Conservation (phyloP, 2,797 vertebrate genomes). For the Uromys caudimaculatus region DNA sequence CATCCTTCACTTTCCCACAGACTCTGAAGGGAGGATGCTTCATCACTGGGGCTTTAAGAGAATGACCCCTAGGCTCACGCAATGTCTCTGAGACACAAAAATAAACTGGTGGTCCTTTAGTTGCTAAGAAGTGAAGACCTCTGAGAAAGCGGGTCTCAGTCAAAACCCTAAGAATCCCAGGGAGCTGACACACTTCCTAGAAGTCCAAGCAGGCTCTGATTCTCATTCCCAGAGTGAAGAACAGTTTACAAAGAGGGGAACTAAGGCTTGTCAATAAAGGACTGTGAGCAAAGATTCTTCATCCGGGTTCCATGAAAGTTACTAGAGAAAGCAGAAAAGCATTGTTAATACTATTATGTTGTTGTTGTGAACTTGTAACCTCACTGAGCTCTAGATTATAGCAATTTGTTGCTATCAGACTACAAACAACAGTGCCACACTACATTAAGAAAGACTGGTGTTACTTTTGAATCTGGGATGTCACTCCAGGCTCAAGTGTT, state of each 20-base stretch:
- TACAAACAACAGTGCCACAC: neutral
- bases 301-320: neutral
- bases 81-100: neutral
- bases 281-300: neutral
- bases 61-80: neutral
- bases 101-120: neutral
- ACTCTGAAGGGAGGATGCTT: neutral
- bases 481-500: neutral
- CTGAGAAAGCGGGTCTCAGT: neutral
- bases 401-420: neutral
- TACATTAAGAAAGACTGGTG: neutral
- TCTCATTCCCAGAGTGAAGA: neutral
- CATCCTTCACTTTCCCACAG: neutral
- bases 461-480: neutral
- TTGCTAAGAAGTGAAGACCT: neutral
- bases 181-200: neutral
- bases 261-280: neutral
- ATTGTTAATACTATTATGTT: neutral
- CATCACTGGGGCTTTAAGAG: neutral
- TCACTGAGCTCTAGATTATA: neutral
- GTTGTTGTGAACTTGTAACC: neutral
- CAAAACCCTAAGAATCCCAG: neutral
- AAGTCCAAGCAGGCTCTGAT: neutral
- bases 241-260: neutral
- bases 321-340: neutral